A percentile compares a stretch with the other conserved stretches of the same genome.
phyloP scores from a whole-genome alignment of 2,113 vertebrate species.

The Heterotis niloticus region DNA sequence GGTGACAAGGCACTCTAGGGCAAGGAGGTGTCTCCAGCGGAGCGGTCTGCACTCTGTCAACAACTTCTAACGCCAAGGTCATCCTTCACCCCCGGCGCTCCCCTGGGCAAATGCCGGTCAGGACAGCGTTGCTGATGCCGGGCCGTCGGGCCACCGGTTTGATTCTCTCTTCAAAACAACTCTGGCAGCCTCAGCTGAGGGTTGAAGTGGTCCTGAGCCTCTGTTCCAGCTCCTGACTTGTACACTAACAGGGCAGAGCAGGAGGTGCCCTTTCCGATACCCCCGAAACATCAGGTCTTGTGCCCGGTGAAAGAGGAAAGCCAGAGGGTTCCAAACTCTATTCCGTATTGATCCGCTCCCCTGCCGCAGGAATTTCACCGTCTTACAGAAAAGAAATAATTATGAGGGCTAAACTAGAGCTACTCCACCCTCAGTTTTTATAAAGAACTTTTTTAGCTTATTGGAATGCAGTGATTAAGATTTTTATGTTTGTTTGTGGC shows the following conservation, averaged over 20 bases:
- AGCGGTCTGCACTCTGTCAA: constrained; percentile 49
- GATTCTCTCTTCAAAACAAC: not conserved
- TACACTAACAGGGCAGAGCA: not conserved
- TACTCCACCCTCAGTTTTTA: no score
- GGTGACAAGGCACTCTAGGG: constrained; percentile 45
- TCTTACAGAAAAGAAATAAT: no score
- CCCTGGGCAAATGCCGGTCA: not conserved
- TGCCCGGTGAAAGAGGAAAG: not conserved
- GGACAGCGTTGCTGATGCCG: not conserved
- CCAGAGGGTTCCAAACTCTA: not conserved
- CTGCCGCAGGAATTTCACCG: not conserved
- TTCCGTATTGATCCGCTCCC: not conserved
- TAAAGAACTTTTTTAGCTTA: no score
- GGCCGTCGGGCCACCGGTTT: not conserved
- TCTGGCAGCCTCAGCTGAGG: not conserved
- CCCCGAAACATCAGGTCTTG: not conserved
- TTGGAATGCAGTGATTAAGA: no score
- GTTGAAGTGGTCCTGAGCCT: not conserved
- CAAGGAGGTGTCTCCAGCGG: constrained; percentile 36
- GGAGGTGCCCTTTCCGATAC: not conserved
- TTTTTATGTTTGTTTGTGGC: no score
- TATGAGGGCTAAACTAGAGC: no score
- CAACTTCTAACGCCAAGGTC: constrained; percentile 29
- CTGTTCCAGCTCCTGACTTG: not conserved
- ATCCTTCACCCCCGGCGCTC: not conserved